A percentile compares a stretch with the other conserved stretches of the same genome.
Conservation (phyloP, 2,888 invertebrate genomes). For the Ectropis crepuscularia region DNA sequence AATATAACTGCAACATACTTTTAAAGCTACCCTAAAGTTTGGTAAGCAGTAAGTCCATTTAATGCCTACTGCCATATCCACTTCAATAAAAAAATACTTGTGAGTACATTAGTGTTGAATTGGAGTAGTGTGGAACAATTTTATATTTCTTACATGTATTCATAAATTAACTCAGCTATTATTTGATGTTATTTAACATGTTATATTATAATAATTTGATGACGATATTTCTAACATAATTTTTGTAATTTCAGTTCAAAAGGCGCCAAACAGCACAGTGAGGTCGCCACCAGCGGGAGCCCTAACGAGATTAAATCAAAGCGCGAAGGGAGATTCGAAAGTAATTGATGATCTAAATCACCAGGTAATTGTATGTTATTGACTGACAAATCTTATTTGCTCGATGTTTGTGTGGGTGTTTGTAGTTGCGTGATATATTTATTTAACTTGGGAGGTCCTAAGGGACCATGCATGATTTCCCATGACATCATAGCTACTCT, state of each 20-base stretch:
- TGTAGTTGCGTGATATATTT: constrained; percentile 2
- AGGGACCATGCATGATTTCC: constrained; percentile 1
- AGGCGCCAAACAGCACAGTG: constrained; percentile 54
- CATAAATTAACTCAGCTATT: too few relatives aligned
- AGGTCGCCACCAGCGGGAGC: constrained; percentile 75
- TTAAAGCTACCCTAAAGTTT: too few relatives aligned
- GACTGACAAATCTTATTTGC: constrained; percentile 17
- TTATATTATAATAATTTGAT: constrained; percentile 3
- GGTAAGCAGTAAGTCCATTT: too few relatives aligned
- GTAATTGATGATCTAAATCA: constrained; percentile 75
- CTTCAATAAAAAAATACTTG: too few relatives aligned
- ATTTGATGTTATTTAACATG: too few relatives aligned
- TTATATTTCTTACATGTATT: too few relatives aligned
- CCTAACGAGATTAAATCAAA: constrained; percentile 74
- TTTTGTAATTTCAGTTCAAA: constrained; percentile 66
- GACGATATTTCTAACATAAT: neutral
- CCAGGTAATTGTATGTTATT: constrained; percentile 61
- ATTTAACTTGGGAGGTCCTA: neutral
- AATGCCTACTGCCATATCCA: too few relatives aligned
- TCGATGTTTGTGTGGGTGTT: constrained; percentile 5
- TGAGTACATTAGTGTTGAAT: too few relatives aligned
- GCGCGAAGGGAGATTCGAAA: constrained; percentile 77
- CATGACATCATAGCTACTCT: neutral
- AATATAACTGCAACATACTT: too few relatives aligned
- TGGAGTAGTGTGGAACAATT: too few relatives aligned